Conservation (phyloP, 2,888 invertebrate species). For the Athalia circularis region DNA sequence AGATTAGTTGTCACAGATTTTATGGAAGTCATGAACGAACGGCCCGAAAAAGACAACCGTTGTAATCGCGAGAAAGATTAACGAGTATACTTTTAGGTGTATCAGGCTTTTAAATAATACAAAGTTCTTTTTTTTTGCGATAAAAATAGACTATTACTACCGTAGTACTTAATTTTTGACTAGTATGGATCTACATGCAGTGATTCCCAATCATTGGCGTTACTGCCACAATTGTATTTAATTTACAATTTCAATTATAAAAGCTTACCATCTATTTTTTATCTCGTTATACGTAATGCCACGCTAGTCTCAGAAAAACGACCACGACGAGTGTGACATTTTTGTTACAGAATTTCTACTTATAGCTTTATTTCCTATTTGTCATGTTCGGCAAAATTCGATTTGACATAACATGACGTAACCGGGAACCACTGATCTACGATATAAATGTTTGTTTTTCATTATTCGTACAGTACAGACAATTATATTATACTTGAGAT, state of each 20-base stretch:
- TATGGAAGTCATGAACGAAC: neutral
- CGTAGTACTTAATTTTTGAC: constrained; percentile 67
- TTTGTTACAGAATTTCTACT: constrained; percentile 27
- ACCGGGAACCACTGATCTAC: constrained; percentile 39
- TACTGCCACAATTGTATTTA: constrained; percentile 47
- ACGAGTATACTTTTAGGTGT: constrained; percentile 32
- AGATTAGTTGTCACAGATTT: neutral
- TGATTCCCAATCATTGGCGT: constrained; percentile 57
- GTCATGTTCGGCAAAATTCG: constrained; percentile 9
- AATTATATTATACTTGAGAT: constrained; percentile 38
- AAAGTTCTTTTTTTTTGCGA: constrained; percentile 57
- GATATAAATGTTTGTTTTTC: constrained; percentile 33
- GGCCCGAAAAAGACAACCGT: neutral
- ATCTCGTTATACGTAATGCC: constrained; percentile 42
- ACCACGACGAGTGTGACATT: constrained; percentile 29
- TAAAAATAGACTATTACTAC: constrained; percentile 69
- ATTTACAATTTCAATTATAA: constrained; percentile 46
- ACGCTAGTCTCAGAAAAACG: constrained; percentile 22
- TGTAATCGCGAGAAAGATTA: neutral
- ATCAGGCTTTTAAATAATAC: constrained; percentile 53
- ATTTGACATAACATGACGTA: constrained; percentile 2
- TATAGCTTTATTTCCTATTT: constrained; percentile 12
- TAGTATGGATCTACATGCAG: constrained; percentile 64
- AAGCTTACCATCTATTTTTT: constrained; percentile 37
- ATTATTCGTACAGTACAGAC: constrained; percentile 41